Percentiles rank a stretch among this genome's conserved stretches.
These are phyloP conservation scores for Drosophila sechellia DNA, from an alignment of 1,140 invertebrate genomes.

Conservation along the genomic window DNA sequence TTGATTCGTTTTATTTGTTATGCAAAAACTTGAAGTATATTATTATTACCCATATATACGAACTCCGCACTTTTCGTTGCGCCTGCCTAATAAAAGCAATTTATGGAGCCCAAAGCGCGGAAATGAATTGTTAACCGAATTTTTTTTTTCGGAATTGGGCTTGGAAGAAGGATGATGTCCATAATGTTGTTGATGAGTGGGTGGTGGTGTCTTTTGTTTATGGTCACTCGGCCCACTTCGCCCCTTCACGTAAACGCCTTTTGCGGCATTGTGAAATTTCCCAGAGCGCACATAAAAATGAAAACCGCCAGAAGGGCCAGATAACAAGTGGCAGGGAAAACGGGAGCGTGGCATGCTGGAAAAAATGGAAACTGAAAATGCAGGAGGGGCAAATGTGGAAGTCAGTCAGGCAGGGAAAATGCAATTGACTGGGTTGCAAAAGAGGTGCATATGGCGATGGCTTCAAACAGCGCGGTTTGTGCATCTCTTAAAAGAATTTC, in stretches of 20 bases:
- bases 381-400: conserved; percentile 9
- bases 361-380: conserved; percentile 1
- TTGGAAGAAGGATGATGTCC: conserved; percentile 8
- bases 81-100: conserved; percentile 79
- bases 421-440: conserved; percentile 15
- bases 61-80: conserved; percentile 37
- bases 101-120: conserved; percentile 81
- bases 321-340: conserved; percentile 30
- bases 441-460: conserved; percentile 5
- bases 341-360: not conserved
- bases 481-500: not conserved
- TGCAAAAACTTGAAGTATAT: conserved; percentile 80
- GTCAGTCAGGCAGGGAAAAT: conserved; percentile 15
- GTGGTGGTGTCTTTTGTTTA: conserved; percentile 70
- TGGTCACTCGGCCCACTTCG: conserved; percentile 41
- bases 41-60: conserved; percentile 59
- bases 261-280: conserved; percentile 77
- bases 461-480: conserved; percentile 24
- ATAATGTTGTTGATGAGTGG: conserved; percentile 64
- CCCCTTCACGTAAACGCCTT: conserved; percentile 46
- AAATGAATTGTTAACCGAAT: conserved; percentile 82
- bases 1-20: conserved; percentile 75
- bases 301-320: conserved; percentile 51
- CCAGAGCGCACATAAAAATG: conserved; percentile 76
- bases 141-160: conserved; percentile 25